Percentiles rank a stretch among this genome's conserved stretches.
phyloP scores from a whole-genome alignment of 2,888 invertebrate species.

The Marasmarcha lunaedactyla region DNA sequence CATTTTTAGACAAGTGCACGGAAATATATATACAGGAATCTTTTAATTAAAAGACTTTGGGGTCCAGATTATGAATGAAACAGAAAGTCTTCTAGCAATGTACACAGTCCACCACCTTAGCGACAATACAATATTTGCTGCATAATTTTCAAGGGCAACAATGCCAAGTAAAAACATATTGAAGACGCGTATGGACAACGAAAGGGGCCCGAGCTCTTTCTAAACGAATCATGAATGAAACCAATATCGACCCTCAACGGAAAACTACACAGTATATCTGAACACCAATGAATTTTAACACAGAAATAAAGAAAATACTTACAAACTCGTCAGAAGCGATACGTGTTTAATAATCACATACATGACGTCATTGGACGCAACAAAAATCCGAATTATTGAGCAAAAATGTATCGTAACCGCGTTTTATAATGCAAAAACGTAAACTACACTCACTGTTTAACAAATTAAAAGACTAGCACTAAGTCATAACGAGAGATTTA shows the following conservation, averaged over 20 bases:
- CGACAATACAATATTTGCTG: conserved; percentile 55
- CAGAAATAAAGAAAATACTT: conserved; percentile 65
- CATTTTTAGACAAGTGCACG: conserved; percentile 51
- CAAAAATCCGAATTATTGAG: conserved; percentile 64
- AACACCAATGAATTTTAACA: conserved; percentile 43
- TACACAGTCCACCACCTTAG: conserved; percentile 30
- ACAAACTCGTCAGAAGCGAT: conserved; percentile 64
- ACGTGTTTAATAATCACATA: conserved; percentile 66
- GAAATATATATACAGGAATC: conserved; percentile 1
- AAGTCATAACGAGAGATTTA: conserved; percentile 60
- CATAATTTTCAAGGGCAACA: conserved; percentile 70
- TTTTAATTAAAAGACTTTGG: conserved; percentile 4
- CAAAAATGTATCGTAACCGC: conserved; percentile 53
- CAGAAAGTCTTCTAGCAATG: conserved; percentile 30
- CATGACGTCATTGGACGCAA: conserved; percentile 72
- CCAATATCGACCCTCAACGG: conserved; percentile 26
- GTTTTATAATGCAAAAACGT: conserved; percentile 48
- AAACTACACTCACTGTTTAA: conserved; percentile 54
- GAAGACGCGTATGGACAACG: conserved; percentile 30
- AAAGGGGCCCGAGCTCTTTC: conserved; percentile 25
- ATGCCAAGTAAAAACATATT: conserved; percentile 19
- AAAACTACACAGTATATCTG: conserved; percentile 30
- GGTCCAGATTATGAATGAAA: conserved; percentile 30
- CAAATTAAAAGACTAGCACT: conserved; percentile 49
- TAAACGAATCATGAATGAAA: conserved; percentile 58